phyloP scores from a whole-genome alignment of 2,113 vertebrate genomes.

The Alethe diademata region DNA sequence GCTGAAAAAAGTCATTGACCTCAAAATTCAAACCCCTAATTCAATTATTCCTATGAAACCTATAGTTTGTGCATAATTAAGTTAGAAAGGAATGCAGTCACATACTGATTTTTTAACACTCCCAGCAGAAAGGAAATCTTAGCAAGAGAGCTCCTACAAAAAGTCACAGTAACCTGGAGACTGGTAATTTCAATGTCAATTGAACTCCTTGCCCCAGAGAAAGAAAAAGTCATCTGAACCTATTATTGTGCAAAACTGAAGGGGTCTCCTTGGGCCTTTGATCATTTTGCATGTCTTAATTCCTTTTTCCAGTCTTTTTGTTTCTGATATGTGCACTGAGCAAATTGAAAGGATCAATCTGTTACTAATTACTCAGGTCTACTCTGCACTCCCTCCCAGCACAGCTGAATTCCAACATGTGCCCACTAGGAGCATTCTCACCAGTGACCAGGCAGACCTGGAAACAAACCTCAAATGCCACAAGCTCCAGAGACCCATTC shows the following conservation, averaged over 20 bases:
- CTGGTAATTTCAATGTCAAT: conserved; percentile 11
- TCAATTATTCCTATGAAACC: conserved; percentile 62
- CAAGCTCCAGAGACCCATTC: neutral
- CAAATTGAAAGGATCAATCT: neutral
- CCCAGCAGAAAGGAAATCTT: neutral
- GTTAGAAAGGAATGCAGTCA: neutral
- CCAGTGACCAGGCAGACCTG: neutral
- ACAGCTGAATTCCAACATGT: neutral
- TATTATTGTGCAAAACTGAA: conserved; percentile 1
- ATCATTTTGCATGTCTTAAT: conserved; percentile 15
- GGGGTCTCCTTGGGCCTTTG: neutral
- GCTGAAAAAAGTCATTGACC: conserved; percentile 56
- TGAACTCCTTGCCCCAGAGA: neutral
- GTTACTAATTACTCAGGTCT: neutral
- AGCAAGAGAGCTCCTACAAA: neutral
- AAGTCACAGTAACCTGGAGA: neutral
- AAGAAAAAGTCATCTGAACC: conserved; percentile 6
- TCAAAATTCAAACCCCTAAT: conserved; percentile 59
- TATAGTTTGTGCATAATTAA: conserved; percentile 50
- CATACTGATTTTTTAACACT: neutral
- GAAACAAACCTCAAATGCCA: neutral
- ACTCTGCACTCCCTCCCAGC: neutral
- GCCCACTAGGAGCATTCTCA: neutral
- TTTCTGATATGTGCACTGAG: neutral
- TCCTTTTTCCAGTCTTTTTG: conserved; percentile 2